Conservation (phyloP, 2,113 vertebrate species). For the Fulmarus glacialis region DNA sequence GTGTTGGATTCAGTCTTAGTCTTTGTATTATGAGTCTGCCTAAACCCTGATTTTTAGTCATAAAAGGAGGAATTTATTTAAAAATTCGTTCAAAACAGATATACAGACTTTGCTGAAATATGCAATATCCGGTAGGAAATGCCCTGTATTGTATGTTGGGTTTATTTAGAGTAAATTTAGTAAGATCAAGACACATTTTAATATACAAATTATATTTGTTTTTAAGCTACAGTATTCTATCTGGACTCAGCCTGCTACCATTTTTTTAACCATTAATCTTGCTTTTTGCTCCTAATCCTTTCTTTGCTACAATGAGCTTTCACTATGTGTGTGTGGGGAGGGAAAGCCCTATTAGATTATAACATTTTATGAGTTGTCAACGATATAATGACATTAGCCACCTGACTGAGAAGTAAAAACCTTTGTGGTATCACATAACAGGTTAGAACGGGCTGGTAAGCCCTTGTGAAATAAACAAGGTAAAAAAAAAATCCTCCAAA, state of each 20-base stretch:
- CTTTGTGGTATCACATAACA: constrained; percentile 71
- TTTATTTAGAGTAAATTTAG: constrained; percentile 22
- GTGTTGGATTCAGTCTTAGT: not conserved
- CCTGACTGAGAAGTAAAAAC: constrained; percentile 70
- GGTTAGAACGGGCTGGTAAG: constrained; percentile 64
- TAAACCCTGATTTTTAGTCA: not conserved
- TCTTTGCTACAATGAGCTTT: constrained; percentile 49
- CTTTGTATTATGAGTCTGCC: not conserved
- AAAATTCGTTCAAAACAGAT: not conserved
- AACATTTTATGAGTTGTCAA: constrained; percentile 76
- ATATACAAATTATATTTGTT: constrained; percentile 53
- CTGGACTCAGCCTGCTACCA: constrained; percentile 10
- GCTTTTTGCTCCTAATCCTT: constrained; percentile 33
- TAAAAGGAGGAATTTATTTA: not conserved
- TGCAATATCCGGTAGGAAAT: not conserved
- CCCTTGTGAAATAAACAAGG: constrained; percentile 67
- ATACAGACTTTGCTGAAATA: not conserved
- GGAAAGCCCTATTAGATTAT: constrained; percentile 70
- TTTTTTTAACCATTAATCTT: constrained; percentile 48
- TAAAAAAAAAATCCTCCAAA: not conserved
- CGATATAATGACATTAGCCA: constrained; percentile 74
- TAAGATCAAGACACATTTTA: constrained; percentile 19
- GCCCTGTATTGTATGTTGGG: not conserved
- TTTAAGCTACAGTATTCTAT: constrained; percentile 18
- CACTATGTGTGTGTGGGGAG: not conserved